Conservation (phyloP, 1,140 invertebrate genomes). For the Ladona fulva region DNA sequence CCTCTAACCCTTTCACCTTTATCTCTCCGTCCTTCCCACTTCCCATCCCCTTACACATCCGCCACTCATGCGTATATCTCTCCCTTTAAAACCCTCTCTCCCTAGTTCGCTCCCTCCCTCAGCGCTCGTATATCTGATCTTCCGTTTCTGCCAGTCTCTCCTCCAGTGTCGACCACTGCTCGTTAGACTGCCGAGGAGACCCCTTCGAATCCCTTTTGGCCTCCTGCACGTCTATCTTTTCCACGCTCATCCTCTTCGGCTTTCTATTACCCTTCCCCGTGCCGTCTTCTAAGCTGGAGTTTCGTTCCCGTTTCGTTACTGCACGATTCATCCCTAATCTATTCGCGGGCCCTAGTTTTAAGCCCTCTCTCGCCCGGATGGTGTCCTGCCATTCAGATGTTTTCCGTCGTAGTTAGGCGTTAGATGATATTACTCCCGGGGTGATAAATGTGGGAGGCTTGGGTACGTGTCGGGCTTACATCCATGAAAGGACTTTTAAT, state of each 20-base stretch:
- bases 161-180: background rate
- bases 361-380: too few relatives aligned
- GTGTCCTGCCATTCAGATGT: too few relatives aligned
- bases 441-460: too few relatives aligned
- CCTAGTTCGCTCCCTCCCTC: background rate
- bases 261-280: too few relatives aligned
- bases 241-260: background rate
- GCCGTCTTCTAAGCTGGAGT: too few relatives aligned
- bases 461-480: too few relatives aligned
- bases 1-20: background rate
- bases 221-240: background rate
- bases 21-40: background rate
- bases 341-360: too few relatives aligned
- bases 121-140: background rate
- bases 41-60: background rate
- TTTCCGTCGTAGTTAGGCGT: too few relatives aligned
- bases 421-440: too few relatives aligned
- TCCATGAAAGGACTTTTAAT: too few relatives aligned
- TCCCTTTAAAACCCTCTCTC: background rate
- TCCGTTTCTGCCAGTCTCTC: background rate
- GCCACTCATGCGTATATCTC: background rate
- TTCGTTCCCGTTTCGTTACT: too few relatives aligned
- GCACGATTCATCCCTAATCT: too few relatives aligned
- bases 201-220: background rate
- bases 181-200: background rate